Percentiles rank a stretch among this genome's conserved stretches.
phyloP scores from a whole-genome alignment of 2,888 invertebrate species.

The Ophraella communa region DNA sequence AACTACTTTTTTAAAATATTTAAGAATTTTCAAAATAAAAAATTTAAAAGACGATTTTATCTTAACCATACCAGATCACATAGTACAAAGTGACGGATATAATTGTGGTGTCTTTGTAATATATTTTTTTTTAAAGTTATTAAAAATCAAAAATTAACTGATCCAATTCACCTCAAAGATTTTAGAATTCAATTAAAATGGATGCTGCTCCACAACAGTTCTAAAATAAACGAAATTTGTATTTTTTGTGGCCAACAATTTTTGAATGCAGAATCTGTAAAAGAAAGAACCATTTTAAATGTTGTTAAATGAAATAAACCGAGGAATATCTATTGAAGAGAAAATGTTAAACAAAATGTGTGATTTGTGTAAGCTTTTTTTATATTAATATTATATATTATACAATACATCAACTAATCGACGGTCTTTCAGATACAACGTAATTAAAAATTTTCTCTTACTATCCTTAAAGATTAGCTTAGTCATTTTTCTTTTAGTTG shows the following conservation, averaged over 20 bases:
- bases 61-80: not conserved
- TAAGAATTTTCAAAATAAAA: not conserved
- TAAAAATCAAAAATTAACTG: not conserved
- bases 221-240: not conserved
- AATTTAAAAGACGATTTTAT: not conserved
- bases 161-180: not conserved
- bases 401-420: too few relatives aligned
- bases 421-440: too few relatives aligned
- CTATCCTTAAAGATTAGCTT: too few relatives aligned
- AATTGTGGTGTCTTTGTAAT: conserved; percentile 6
- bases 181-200: not conserved
- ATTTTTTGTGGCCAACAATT: not conserved
- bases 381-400: not conserved
- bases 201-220: too few relatives aligned
- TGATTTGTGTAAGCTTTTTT: not conserved
- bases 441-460: too few relatives aligned
- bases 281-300: too few relatives aligned
- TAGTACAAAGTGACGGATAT: conserved; percentile 1
- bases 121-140: conserved; percentile 1
- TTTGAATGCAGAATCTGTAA: too few relatives aligned
- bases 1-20: not conserved
- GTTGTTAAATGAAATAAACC: too few relatives aligned
- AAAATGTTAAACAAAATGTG: not conserved
- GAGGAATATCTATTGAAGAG: too few relatives aligned
- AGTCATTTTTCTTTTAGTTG: too few relatives aligned